Conservation (phyloP, 2,797 vertebrate species). For the Hippopotamyrus pictus region DNA sequence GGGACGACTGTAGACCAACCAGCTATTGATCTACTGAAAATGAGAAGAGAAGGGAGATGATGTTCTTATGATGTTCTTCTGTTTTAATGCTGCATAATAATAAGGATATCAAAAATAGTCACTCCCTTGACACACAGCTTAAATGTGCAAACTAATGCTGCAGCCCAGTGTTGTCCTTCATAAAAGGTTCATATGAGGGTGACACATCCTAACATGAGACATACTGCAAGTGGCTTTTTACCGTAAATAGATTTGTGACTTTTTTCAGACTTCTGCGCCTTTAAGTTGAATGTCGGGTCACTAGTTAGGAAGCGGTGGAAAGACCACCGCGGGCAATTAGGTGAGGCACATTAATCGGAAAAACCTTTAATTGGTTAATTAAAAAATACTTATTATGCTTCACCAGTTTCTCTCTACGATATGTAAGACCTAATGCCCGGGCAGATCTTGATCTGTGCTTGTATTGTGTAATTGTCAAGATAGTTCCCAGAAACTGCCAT, state of each 20-base stretch:
- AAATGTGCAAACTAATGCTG: not conserved
- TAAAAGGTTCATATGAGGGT: not conserved
- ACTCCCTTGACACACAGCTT: not conserved
- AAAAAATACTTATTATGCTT: not conserved
- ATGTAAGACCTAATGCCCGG: not conserved
- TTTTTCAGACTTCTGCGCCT: not conserved
- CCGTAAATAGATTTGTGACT: not conserved
- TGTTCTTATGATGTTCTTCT: not conserved
- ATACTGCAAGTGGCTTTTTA: not conserved
- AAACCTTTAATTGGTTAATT: not conserved
- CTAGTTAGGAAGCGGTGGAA: not conserved
- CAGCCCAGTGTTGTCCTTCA: not conserved
- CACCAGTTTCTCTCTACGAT: not conserved
- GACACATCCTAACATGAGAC: not conserved
- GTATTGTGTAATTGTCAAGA: not conserved
- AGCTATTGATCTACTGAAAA: not conserved
- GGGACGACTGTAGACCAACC: not conserved
- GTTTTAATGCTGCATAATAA: not conserved
- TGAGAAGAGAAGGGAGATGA: not conserved
- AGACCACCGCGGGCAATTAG: not conserved
- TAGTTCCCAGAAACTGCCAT: not conserved
- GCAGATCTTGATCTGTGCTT: not conserved
- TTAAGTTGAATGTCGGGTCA: not conserved
- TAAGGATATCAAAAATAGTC: not conserved
- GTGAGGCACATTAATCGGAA: not conserved